Conservation (phyloP, 2,797 vertebrate species). For the Phataginus tricuspis region DNA sequence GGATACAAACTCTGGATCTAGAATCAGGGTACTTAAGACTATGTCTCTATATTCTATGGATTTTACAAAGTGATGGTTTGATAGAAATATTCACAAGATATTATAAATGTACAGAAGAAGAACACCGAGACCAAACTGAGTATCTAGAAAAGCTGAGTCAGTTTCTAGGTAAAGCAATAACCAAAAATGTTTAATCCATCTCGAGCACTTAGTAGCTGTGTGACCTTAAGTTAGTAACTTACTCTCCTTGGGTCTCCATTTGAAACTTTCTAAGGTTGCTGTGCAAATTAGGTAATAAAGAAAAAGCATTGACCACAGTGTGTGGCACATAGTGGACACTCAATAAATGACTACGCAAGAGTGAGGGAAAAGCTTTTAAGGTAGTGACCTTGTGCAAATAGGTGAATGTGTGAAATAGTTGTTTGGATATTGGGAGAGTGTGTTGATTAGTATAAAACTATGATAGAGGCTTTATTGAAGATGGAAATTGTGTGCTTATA, state of each 20-base stretch:
- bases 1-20: not conserved
- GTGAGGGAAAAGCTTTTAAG: not conserved
- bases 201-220: not conserved
- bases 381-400: not conserved
- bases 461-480: not conserved
- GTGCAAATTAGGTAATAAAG: not conserved
- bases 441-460: constrained; percentile 16
- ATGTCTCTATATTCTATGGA: not conserved
- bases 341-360: not conserved
- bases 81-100: constrained; percentile 13
- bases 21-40: not conserved
- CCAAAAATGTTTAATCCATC: constrained; percentile 28
- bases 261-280: constrained; percentile 16
- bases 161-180: not conserved
- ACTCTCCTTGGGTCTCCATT: not conserved
- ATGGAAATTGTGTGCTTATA: not conserved
- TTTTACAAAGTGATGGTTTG: not conserved
- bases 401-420: not conserved
- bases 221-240: constrained; percentile 22
- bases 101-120: not conserved
- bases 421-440: not conserved
- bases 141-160: not conserved
- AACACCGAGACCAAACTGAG: not conserved
- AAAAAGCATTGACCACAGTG: not conserved
- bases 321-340: not conserved